phyloP scores from a whole-genome alignment of 1,140 invertebrate species.

The Spodoptera litura region DNA sequence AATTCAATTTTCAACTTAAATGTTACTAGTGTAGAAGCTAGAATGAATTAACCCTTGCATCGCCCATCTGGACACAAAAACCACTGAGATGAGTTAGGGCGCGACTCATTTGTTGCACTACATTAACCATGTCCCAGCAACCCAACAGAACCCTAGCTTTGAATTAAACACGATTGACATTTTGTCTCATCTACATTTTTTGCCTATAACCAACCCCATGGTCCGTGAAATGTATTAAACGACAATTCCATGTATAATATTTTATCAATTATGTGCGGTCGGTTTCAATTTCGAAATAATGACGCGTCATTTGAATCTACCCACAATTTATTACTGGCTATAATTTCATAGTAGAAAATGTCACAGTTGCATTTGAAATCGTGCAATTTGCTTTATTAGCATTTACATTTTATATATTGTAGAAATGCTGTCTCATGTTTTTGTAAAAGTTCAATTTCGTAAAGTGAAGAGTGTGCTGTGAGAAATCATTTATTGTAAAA shows the following conservation, averaged over 20 bases:
- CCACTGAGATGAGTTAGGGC: conserved; percentile 55
- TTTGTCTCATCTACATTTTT: conserved; percentile 82
- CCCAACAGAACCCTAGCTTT: conserved; percentile 65
- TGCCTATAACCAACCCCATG: conserved; percentile 69
- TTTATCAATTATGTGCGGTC: conserved; percentile 82
- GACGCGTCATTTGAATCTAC: conserved; percentile 68
- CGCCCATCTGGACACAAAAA: conserved; percentile 31
- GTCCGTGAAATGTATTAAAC: conserved; percentile 82
- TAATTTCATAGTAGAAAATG: conserved; percentile 73
- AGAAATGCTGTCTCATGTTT: conserved; percentile 13
- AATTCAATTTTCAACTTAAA: conserved; percentile 40
- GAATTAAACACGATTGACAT: conserved; percentile 74
- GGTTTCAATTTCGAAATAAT: conserved; percentile 76
- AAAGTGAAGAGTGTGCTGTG: background rate
- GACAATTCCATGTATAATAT: conserved; percentile 77
- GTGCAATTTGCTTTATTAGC: conserved; percentile 31
- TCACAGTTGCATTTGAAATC: conserved; percentile 60
- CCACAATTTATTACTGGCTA: conserved; percentile 71
- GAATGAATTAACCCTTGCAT: conserved; percentile 4
- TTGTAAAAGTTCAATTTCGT: background rate
- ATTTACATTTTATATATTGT: conserved; percentile 25
- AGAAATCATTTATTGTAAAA: conserved; percentile 17
- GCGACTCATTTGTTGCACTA: conserved; percentile 61
- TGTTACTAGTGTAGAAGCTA: background rate
- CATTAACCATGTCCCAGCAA: conserved; percentile 66